Evolutionary conservation across 2,797 vertebrate species (phyloP), one percentile per base, ranked within the genome.

Genomic region (Fistularia tabacaria): DNA sequence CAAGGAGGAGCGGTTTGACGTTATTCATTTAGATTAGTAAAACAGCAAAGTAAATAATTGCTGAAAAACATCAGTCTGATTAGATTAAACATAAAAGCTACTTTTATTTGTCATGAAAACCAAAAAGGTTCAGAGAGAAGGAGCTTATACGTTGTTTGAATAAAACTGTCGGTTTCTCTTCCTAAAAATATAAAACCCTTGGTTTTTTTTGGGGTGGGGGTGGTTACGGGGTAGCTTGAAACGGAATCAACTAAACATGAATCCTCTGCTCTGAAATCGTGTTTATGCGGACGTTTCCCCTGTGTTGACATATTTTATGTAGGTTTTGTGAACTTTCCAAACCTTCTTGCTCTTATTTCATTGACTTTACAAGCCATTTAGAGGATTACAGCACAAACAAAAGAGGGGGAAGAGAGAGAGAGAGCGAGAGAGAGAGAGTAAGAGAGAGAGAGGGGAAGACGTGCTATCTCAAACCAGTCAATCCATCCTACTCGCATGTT

Each of bases 401-500:
- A 15, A 46, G 14, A 46, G 7, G 7, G 45, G 1, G 45, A 14
- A n/a, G 14, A 41, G 39, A 38, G n/a, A 7, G 12, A 8, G 36
- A 6, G 36, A 5, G 12, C 8, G 36, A 38, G 47, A 8, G 15
- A 50, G 10, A 49, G 10, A 11, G 11, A 50, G 14, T n/a, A n/a
- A 38, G 47, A 8, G 15, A 50, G 10, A 49, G 10, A 11, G 11
- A 50, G 14, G n/a, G n/a, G n/a, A n/a, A 6, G n/a, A 10, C 13
- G 11, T 39, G 40, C 3, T 40, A 15, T 50, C 38, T 42, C 10
- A 37, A n/a, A 57, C 53, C 38, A 48, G 12, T 15, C 50, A 40
- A 5, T 15, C 14, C 38, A 25, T 45, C 12, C 8, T 36, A 54
- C 38, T 52, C 59, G 37, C 38, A 53, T 10, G 52, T 54, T 59